These are phyloP conservation scores for Machimus atricapillus DNA, from an alignment of 2,888 invertebrate species.

Conservation along the genomic window DNA sequence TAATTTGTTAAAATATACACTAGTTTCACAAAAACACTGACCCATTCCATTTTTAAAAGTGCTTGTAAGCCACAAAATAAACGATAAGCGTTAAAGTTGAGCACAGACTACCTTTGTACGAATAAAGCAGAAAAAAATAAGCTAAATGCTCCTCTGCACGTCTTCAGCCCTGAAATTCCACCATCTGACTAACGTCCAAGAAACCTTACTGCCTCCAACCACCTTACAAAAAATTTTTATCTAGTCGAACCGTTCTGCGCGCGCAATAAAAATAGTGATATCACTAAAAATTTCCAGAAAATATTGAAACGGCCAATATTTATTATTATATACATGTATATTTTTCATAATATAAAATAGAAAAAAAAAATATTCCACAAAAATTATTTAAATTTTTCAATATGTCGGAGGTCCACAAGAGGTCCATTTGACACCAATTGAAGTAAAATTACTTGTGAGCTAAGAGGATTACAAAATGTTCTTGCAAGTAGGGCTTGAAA, in stretches of 20 bases:
- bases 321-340: too few species aligned
- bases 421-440: not conserved
- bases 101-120: conserved; percentile 4
- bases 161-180: not conserved
- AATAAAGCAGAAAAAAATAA: not conserved
- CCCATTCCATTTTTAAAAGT: conserved; percentile 39
- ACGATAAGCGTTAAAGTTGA: not conserved
- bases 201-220: not conserved
- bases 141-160: not conserved
- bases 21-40: not conserved
- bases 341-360: not conserved
- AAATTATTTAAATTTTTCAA: not conserved
- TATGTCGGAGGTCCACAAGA: not conserved
- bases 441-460: not conserved
- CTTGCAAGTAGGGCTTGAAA: not conserved
- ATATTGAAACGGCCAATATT: not conserved
- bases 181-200: not conserved
- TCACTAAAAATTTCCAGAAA: not conserved
- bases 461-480: not conserved
- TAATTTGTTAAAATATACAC: not conserved
- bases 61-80: not conserved
- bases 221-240: not conserved
- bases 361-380: not conserved
- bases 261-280: not conserved
- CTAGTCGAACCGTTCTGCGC: not conserved